Conservation (phyloP, 53 echinoderm and acorn worm genomes). For the Echinometra lucunter region DNA sequence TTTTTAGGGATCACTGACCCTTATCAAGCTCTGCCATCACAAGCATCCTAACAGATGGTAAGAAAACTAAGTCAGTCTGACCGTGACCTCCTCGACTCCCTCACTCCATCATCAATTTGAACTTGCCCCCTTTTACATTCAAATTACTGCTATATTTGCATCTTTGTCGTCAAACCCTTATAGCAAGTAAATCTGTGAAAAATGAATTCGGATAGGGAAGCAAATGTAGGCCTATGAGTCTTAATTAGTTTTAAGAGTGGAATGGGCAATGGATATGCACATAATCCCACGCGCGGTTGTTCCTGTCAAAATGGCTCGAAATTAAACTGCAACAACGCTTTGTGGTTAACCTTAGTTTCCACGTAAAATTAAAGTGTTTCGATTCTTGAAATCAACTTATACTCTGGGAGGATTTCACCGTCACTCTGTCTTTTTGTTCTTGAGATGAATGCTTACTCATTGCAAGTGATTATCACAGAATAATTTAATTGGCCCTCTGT, state of each 20-base stretch:
- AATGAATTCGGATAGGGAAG: neutral
- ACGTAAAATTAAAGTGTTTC: neutral
- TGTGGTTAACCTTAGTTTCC: neutral
- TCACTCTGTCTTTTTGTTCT: neutral
- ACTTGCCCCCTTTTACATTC: neutral
- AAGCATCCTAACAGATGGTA: constrained; percentile 5
- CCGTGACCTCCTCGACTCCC: neutral
- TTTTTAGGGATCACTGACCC: neutral
- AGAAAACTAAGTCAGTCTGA: constrained; percentile 29
- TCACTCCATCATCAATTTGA: constrained; percentile 17
- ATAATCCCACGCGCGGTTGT: neutral
- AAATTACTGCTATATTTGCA: neutral
- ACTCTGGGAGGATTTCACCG: neutral
- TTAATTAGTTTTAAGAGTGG: neutral
- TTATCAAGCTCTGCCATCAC: neutral
- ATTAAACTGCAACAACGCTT: neutral
- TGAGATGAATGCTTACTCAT: neutral
- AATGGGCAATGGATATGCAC: neutral
- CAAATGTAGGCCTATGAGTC: no score
- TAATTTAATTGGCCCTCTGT: neutral
- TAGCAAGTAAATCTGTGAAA: neutral
- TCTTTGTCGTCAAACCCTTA: neutral
- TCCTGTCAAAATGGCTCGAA: neutral
- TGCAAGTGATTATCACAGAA: neutral
- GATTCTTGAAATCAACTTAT: neutral